phyloP scores from a whole-genome alignment of 2,113 vertebrate genomes.

The Hypocryptadius cinnamomeus region DNA sequence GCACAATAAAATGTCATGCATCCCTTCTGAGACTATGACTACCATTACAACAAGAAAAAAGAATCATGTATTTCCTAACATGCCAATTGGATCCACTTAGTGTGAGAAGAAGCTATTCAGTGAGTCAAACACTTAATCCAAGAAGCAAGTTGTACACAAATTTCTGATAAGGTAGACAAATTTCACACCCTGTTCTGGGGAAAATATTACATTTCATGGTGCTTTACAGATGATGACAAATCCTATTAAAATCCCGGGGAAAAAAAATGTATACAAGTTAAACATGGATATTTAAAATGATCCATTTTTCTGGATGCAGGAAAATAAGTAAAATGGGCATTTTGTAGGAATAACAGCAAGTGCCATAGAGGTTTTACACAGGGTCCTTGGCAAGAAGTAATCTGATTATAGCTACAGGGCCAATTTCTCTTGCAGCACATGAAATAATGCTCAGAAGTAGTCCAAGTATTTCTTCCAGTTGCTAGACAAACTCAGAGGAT shows the following conservation, averaged over 20 bases:
- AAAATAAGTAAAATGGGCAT: neutral
- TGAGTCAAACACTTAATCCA: neutral
- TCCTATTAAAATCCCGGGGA: neutral
- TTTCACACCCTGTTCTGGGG: constrained; percentile 15
- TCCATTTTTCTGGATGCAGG: neutral
- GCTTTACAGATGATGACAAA: constrained; percentile 1
- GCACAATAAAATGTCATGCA: neutral
- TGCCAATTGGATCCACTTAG: neutral
- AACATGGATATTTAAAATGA: neutral
- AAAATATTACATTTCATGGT: constrained; percentile 24
- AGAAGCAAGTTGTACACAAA: neutral
- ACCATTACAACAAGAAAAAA: neutral
- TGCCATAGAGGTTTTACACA: neutral
- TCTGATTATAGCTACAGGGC: neutral
- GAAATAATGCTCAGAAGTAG: neutral
- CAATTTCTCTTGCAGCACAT: neutral
- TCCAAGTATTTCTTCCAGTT: neutral
- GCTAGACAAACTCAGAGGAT: neutral
- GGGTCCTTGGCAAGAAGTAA: neutral
- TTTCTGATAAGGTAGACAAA: constrained; percentile 35
- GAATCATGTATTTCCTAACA: neutral
- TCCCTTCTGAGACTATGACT: neutral
- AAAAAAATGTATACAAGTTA: neutral
- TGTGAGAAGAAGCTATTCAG: neutral
- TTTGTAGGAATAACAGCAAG: neutral